A percentile compares a stretch with the other conserved stretches of the same genome.
These are phyloP conservation scores for Bombus terrestris DNA, from an alignment of 1,140 invertebrate genomes.

Conservation along the genomic window DNA sequence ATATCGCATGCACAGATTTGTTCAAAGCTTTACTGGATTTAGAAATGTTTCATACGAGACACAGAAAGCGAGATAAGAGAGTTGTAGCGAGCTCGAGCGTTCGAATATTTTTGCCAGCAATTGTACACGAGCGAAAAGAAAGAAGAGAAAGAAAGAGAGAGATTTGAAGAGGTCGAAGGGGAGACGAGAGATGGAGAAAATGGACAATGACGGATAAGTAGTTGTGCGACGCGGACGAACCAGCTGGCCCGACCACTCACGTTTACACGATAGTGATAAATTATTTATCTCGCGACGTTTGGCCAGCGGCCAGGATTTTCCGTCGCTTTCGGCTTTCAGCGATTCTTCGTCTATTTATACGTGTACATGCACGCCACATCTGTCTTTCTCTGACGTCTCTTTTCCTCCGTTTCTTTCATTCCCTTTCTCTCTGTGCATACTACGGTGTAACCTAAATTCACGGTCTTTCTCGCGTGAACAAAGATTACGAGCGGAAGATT, in stretches of 20 bases:
- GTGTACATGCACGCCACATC: not conserved
- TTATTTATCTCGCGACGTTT: conserved; percentile 76
- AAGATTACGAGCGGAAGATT: conserved; percentile 21
- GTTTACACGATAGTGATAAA: conserved; percentile 76
- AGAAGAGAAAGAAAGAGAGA: conserved; percentile 1
- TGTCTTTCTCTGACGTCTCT: not conserved
- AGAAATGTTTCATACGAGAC: too few species aligned
- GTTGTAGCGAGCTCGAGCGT: too few species aligned
- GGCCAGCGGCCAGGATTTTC: conserved; percentile 75
- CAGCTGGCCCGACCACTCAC: conserved; percentile 67
- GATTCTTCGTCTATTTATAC: conserved; percentile 60
- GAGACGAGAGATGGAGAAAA: conserved; percentile 40
- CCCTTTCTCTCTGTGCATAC: not conserved
- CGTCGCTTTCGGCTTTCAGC: conserved; percentile 53
- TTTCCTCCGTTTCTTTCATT: not conserved
- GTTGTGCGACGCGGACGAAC: conserved; percentile 44
- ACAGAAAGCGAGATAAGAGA: too few species aligned
- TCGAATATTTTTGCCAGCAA: too few species aligned
- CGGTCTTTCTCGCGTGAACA: not conserved
- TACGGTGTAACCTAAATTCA: conserved; percentile 52
- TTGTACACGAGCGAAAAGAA: not conserved
- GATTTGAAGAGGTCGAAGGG: conserved; percentile 16
- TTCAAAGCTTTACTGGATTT: too few species aligned
- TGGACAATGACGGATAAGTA: conserved; percentile 51
- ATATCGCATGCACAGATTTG: too few species aligned